Percentiles rank a stretch among this genome's conserved stretches.
Conservation (phyloP, 2,797 vertebrate genomes). For the Bradypodion ventrale region DNA sequence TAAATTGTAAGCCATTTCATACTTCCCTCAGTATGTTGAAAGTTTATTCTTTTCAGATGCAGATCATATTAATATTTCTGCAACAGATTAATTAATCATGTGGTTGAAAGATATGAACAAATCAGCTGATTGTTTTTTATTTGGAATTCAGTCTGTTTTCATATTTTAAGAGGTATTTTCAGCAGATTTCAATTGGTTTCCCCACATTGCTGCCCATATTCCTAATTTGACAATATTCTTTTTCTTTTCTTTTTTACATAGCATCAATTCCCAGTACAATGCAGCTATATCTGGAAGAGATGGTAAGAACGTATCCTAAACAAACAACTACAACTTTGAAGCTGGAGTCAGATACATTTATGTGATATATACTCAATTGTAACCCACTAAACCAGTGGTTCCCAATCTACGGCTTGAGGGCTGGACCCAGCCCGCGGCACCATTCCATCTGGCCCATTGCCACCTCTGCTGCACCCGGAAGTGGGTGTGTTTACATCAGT, state of each 20-base stretch:
- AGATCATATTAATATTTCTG: background rate
- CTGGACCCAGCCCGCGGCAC: too few species aligned
- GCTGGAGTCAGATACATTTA: background rate
- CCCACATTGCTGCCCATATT: background rate
- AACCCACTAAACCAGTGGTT: too few species aligned
- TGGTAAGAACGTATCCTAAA: conserved; percentile 60
- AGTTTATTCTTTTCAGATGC: background rate
- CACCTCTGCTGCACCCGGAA: too few species aligned
- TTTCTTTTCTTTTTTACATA: conserved; percentile 29
- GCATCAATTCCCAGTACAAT: conserved; percentile 74
- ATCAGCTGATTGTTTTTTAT: background rate
- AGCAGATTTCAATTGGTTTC: background rate
- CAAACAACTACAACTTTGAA: too few species aligned
- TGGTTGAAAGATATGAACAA: background rate
- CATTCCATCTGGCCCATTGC: too few species aligned
- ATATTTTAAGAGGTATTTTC: background rate
- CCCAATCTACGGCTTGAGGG: too few species aligned
- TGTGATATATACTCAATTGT: too few species aligned
- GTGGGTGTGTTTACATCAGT: too few species aligned
- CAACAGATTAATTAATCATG: background rate
- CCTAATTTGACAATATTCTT: conserved; percentile 26
- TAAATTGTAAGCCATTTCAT: background rate
- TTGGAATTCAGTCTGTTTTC: background rate
- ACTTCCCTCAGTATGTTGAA: background rate
- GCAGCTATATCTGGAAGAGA: conserved; percentile 67